These are phyloP conservation scores for Ectobius pallidus DNA, from an alignment of 2,888 invertebrate species.

Conservation along the genomic window DNA sequence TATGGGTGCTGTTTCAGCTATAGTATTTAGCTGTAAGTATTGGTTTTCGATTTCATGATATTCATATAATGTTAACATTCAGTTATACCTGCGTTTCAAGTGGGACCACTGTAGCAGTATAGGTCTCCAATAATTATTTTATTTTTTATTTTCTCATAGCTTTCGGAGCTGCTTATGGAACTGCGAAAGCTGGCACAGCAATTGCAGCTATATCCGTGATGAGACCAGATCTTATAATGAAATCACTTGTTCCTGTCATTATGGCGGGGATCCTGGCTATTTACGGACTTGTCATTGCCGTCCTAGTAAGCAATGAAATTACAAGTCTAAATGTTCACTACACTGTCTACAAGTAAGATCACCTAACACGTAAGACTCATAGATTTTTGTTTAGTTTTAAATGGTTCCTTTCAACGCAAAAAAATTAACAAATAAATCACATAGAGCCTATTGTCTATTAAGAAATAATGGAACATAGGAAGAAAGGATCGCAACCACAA, in stretches of 20 bases:
- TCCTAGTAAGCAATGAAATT: constrained; percentile 63
- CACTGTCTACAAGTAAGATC: constrained; percentile 57
- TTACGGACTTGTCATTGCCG: constrained; percentile 68
- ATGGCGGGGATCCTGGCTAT: constrained; percentile 68
- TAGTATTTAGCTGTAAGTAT: constrained; percentile 61
- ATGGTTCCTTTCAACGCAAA: no score
- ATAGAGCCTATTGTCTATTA: no score
- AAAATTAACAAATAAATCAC: no score
- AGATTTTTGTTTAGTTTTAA: no score
- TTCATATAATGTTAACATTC: no score
- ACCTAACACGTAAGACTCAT: no score
- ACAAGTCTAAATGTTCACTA: constrained; percentile 48
- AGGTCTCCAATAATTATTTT: no score
- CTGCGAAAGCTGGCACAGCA: constrained; percentile 69
- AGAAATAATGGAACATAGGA: no score
- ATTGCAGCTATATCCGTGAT: constrained; percentile 70
- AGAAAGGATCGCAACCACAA: no score
- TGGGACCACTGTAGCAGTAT: no score
- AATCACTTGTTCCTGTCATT: constrained; percentile 67
- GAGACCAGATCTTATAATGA: constrained; percentile 70
- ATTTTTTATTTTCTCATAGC: constrained; percentile 50
- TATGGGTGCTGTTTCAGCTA: constrained; percentile 66
- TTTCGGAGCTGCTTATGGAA: constrained; percentile 67
- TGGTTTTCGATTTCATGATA: no score
- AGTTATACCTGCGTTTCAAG: no score